phyloP scores from a whole-genome alignment of 1,140 invertebrate genomes.

The Neocloeon triangulifer region DNA sequence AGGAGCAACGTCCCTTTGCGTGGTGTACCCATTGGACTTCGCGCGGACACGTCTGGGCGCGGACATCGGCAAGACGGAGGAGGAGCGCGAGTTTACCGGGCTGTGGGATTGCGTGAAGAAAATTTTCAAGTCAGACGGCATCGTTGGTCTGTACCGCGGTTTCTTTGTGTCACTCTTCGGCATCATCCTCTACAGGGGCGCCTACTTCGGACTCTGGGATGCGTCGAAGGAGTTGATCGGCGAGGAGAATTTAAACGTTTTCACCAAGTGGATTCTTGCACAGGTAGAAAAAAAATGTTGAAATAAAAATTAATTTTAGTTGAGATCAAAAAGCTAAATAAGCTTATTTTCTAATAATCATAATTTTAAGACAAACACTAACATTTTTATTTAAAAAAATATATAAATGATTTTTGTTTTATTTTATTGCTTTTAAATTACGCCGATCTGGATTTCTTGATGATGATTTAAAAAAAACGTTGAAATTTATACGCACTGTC shows the following conservation, averaged over 20 bases:
- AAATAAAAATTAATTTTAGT: neutral
- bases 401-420: constrained; percentile 1
- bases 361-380: neutral
- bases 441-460: too few relatives aligned
- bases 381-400: too few relatives aligned
- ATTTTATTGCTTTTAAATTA: neutral
- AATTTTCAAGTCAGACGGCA: constrained; percentile 61
- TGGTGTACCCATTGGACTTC: constrained; percentile 90
- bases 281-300: constrained; percentile 23
- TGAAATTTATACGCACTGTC: constrained; percentile 13
- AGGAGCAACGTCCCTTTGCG: constrained; percentile 77
- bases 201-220: constrained; percentile 86
- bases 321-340: neutral
- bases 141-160: constrained; percentile 66
- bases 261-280: constrained; percentile 62
- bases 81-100: constrained; percentile 58
- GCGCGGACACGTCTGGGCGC: constrained; percentile 77
- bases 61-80: constrained; percentile 53
- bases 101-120: constrained; percentile 62
- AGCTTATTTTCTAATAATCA: neutral
- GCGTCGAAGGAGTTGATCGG: constrained; percentile 74
- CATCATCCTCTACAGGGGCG: constrained; percentile 68
- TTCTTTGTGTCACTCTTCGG: constrained; percentile 79
- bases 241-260: constrained; percentile 52
- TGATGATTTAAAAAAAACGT: neutral